Percentiles rank a stretch among this genome's conserved stretches.
Evolutionary conservation across 2,113 vertebrate species (phyloP).

Genomic region (Perca flavescens): DNA sequence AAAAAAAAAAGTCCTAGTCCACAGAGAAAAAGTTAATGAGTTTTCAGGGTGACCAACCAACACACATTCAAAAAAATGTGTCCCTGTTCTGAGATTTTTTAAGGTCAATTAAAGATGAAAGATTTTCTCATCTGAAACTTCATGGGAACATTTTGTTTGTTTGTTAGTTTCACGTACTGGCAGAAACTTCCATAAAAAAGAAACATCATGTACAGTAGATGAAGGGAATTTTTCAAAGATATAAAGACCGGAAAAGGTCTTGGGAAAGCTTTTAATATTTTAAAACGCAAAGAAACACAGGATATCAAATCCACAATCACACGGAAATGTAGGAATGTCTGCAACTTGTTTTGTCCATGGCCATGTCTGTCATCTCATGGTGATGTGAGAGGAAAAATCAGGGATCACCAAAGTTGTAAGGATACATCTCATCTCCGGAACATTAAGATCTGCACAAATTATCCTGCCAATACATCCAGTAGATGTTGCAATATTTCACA

Average conservation of each 20-base stretch:
- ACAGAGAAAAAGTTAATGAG: conserved; percentile 14
- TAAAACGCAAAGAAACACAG: background rate
- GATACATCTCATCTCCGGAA: too few relatives aligned
- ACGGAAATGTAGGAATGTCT: background rate
- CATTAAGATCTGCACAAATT: too few relatives aligned
- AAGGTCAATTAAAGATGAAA: conserved; percentile 33
- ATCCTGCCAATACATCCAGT: too few relatives aligned
- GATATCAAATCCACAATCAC: background rate
- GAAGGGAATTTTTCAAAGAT: background rate
- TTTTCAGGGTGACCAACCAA: conserved; percentile 12
- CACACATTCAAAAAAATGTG: background rate
- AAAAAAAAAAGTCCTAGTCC: background rate
- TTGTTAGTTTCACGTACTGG: background rate
- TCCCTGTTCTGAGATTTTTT: conserved; percentile 11
- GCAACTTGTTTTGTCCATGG: background rate
- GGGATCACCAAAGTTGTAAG: too few relatives aligned
- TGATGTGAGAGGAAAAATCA: too few relatives aligned
- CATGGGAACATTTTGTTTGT: background rate
- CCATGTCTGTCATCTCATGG: too few relatives aligned
- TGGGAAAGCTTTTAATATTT: conserved; percentile 6
- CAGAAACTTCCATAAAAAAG: background rate
- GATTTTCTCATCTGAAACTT: background rate
- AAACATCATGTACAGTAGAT: background rate
- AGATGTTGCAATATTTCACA: too few relatives aligned
- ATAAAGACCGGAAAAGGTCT: background rate